Evolutionary conservation across 2,113 vertebrate species (phyloP).

Genomic region (Clinocottus analis): DNA sequence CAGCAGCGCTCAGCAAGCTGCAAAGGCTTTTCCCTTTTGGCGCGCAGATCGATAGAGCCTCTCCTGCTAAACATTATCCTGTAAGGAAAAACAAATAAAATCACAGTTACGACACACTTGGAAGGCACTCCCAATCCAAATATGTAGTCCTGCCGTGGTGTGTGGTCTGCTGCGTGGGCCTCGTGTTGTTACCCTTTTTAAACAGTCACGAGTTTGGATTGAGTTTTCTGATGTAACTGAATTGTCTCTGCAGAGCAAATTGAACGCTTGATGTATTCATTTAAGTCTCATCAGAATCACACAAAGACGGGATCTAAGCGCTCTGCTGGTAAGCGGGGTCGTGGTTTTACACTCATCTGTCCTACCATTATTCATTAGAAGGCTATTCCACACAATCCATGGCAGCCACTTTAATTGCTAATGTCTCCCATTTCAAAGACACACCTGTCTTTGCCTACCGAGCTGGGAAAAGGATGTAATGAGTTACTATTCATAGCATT

Average conservation of each 20-base stretch:
- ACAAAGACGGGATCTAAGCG: slow-evolving; percentile 11
- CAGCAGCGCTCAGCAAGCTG: slow-evolving; percentile 33
- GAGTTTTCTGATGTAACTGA: slow-evolving; percentile 30
- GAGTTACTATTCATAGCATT: slow-evolving; percentile 35
- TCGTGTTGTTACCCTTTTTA: slow-evolving; percentile 52
- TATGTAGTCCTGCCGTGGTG: slow-evolving; percentile 46
- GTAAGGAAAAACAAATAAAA: slow-evolving; percentile 11
- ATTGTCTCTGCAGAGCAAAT: slow-evolving; percentile 13
- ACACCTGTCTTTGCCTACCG: slow-evolving; percentile 29
- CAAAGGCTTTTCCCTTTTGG: slow-evolving; percentile 16
- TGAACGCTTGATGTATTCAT: slow-evolving; percentile 25
- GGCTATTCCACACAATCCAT: neutral
- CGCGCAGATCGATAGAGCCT: slow-evolving; percentile 41
- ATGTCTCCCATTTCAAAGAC: slow-evolving; percentile 38
- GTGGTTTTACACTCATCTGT: neutral
- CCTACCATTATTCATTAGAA: slow-evolving; percentile 31
- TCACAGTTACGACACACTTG: slow-evolving; percentile 45
- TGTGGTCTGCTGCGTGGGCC: slow-evolving; percentile 59
- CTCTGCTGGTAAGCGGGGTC: neutral
- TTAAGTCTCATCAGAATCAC: slow-evolving; percentile 18
- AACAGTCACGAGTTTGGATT: slow-evolving; percentile 56
- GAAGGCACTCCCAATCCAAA: slow-evolving; percentile 45
- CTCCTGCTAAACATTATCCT: slow-evolving; percentile 25
- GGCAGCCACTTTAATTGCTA: slow-evolving; percentile 28
- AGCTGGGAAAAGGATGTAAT: slow-evolving; percentile 25